These are phyloP conservation scores for Melitaea athalia DNA, from an alignment of 2,888 invertebrate species.

Conservation along the genomic window DNA sequence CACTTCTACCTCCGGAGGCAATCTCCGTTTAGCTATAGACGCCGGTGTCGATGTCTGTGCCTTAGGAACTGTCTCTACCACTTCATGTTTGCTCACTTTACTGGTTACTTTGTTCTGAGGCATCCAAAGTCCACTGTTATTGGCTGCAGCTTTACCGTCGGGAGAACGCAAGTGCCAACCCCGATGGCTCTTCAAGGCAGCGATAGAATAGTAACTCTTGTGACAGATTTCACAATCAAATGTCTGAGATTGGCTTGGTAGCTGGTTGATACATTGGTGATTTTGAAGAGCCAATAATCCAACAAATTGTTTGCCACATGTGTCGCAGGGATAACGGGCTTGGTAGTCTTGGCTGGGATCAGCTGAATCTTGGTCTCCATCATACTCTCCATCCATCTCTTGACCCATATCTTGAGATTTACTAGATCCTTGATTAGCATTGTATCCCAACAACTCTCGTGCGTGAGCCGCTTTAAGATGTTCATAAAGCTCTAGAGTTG, in stretches of 20 bases:
- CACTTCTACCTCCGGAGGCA: conserved; percentile 79
- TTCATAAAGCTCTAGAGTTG: conserved; percentile 84
- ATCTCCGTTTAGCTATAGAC: conserved; percentile 62
- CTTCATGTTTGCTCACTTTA: conserved; percentile 78
- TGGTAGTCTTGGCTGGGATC: conserved; percentile 73
- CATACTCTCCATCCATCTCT: conserved; percentile 65
- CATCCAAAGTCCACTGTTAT: conserved; percentile 79
- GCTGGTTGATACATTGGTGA: conserved; percentile 78
- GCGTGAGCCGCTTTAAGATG: conserved; percentile 83
- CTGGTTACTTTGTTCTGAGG: conserved; percentile 79
- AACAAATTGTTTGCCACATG: conserved; percentile 81
- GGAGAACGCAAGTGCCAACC: conserved; percentile 86
- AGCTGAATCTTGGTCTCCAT: conserved; percentile 62
- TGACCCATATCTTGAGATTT: conserved; percentile 61
- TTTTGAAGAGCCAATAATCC: conserved; percentile 78
- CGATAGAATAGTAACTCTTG: conserved; percentile 84
- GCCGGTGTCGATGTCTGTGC: conserved; percentile 56
- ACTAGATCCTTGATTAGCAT: conserved; percentile 69
- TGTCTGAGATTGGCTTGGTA: conserved; percentile 63
- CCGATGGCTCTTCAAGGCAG: conserved; percentile 85
- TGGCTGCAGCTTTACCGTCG: conserved; percentile 78
- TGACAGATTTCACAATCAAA: conserved; percentile 85
- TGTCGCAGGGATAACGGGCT: conserved; percentile 79
- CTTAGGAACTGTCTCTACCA: conserved; percentile 59
- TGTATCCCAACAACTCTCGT: conserved; percentile 75